Evolutionary conservation across 2,888 invertebrate genomes (phyloP), one percentile per base, ranked within the genome.

Genomic region (Pandemis corylana): DNA sequence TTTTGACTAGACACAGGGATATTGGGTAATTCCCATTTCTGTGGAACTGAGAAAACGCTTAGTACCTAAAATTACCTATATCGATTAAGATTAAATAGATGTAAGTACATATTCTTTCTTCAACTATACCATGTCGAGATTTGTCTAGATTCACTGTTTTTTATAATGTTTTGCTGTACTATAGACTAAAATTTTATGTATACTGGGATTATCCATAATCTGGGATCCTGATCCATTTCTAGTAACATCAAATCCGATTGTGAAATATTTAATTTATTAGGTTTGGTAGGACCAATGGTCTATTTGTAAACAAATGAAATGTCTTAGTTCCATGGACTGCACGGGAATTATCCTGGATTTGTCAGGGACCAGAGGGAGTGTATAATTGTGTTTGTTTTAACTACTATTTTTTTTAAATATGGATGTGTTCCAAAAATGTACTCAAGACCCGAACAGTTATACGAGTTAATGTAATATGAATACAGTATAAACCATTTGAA

Each of bases 291-390:
- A 4, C 28, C 28, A 2, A 36, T 36, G 28, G 28, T 4, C 49
- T 12, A 49, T 49, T 53, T 59, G 42, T 15, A 28, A 10, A 51
- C 7, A 13, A 7, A n/a, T 10, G 41, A 28, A 49, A 59, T 51
- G n/a, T n/a, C 51, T 51, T n/a, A 51, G 56, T 56, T 53, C n/a
- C 56, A 56, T 20, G 56, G 56, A 56, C 0, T 2, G 7, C 7
- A 56, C 20, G 20, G 20, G 56, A 56, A 56, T 56, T 56, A 56
- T 56, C 56, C 53, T 4, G 61, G 41, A 28, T 65, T 51, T 49
- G 64, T 51, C 61, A 44, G 74, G 65, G 69, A 74, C 73, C 73
- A 69, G 56, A 64, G n/a, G 68, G 67, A 44, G 53, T 15, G 53
- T 10, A 64, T 44, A 64, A 62, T 59, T 9, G 71, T 67, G 20